Evolutionary conservation across 35 echinoderm and acorn worm genomes (phyloP).

Genomic region (Lytechinus variegatus): DNA sequence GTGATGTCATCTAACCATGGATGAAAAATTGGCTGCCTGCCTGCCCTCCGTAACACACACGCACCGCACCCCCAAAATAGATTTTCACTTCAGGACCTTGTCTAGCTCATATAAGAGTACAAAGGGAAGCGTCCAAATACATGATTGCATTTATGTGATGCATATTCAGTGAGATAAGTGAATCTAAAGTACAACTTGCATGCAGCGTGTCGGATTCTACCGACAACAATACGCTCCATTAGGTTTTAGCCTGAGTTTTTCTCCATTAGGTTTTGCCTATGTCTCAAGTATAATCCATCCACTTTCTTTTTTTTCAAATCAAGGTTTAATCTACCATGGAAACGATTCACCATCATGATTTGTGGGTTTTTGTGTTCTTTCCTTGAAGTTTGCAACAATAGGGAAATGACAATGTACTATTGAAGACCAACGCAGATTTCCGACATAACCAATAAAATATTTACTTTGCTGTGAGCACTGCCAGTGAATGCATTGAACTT

Average conservation of each 20-base stretch:
- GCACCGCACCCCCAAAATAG: background rate
- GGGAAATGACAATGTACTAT: constrained; percentile 26
- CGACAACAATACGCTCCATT: background rate
- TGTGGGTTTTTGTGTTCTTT: background rate
- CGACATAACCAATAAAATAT: constrained; percentile 30
- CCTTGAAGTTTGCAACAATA: background rate
- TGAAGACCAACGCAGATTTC: background rate
- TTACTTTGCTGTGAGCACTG: background rate
- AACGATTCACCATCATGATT: background rate
- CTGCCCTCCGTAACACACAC: background rate
- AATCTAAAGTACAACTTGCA: background rate
- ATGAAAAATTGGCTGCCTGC: background rate
- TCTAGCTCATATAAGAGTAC: background rate
- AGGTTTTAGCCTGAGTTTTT: background rate
- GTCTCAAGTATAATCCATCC: background rate
- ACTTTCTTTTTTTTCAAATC: background rate
- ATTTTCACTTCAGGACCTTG: background rate
- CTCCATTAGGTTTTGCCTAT: too few relatives aligned
- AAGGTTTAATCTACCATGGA: background rate
- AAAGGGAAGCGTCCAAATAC: constrained; percentile 1
- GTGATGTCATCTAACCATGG: constrained; percentile 7
- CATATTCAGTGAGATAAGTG: constrained; percentile 11
- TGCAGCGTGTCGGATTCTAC: background rate
- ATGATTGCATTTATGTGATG: constrained; percentile 13
- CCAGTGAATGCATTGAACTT: background rate